Evolutionary conservation across 2,888 invertebrate genomes (phyloP).

Genomic region (Troides aeacus): DNA sequence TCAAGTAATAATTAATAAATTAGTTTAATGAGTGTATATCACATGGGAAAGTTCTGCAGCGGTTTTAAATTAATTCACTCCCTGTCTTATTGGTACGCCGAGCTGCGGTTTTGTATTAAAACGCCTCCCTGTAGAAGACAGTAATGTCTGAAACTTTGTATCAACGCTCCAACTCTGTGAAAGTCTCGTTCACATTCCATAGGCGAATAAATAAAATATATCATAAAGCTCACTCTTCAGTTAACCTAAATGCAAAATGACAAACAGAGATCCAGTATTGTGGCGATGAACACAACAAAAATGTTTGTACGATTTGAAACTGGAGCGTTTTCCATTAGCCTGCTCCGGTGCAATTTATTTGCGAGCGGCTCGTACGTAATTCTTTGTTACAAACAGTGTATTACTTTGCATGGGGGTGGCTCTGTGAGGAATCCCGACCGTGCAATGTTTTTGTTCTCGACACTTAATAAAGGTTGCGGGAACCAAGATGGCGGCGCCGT

Average conservation of each 20-base stretch:
- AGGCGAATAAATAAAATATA: conserved; percentile 12
- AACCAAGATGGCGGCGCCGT: conserved; percentile 38
- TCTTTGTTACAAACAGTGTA: conserved; percentile 21
- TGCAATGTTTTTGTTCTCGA: conserved; percentile 23
- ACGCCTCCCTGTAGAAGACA: conserved; percentile 18
- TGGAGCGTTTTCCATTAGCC: conserved; percentile 22
- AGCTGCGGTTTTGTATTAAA: conserved; percentile 23
- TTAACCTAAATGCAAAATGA: conserved; percentile 21
- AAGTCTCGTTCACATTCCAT: conserved; percentile 1
- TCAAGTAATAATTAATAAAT: neutral
- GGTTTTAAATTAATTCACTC: conserved; percentile 21
- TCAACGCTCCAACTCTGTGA: conserved; percentile 7
- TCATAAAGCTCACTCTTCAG: conserved; percentile 17
- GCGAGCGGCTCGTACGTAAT: conserved; percentile 8
- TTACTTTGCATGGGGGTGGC: conserved; percentile 9
- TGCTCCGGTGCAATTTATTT: conserved; percentile 15
- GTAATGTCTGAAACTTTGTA: conserved; percentile 20
- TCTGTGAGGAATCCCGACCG: conserved; percentile 8
- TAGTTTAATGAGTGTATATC: neutral
- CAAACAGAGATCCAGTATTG: conserved; percentile 10
- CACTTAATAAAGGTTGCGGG: conserved; percentile 30
- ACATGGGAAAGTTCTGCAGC: conserved; percentile 1
- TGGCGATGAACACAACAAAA: conserved; percentile 5
- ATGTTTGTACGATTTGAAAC: conserved; percentile 17
- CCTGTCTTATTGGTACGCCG: conserved; percentile 14